These are phyloP conservation scores for Epicampocera succincta DNA, from an alignment of 2,888 invertebrate genomes.

Conservation along the genomic window DNA sequence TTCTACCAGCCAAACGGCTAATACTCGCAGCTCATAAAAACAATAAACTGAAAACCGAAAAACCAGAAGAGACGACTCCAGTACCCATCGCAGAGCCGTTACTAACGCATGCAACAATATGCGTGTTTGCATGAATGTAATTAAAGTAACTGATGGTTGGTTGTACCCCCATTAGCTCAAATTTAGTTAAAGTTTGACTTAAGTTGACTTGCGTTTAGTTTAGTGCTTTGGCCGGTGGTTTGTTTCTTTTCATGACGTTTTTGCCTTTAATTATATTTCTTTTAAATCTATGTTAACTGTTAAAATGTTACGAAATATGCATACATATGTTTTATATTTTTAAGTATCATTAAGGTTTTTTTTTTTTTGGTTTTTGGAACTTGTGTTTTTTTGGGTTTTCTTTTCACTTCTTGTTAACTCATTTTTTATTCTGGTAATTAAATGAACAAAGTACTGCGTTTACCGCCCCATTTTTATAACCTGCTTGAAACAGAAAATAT, in stretches of 20 bases:
- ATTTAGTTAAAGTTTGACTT: conserved; percentile 49
- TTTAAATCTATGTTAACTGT: conserved; percentile 66
- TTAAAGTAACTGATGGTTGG: neutral
- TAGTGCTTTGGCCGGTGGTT: conserved; percentile 43
- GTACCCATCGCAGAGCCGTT: neutral
- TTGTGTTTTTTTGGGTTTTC: conserved; percentile 11
- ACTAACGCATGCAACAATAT: neutral
- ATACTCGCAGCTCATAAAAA: too few species aligned
- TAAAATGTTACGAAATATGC: conserved; percentile 64
- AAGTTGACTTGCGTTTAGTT: conserved; percentile 13
- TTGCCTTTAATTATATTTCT: conserved; percentile 35
- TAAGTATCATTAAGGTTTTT: conserved; percentile 11
- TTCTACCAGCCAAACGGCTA: conserved; percentile 4
- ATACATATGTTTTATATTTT: neutral
- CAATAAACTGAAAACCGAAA: neutral
- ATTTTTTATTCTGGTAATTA: conserved; percentile 21
- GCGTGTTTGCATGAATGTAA: conserved; percentile 2
- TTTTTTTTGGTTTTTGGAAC: conserved; percentile 3
- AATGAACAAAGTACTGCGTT: conserved; percentile 4
- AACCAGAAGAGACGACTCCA: neutral
- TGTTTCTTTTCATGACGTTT: conserved; percentile 46
- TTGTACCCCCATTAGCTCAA: conserved; percentile 48
- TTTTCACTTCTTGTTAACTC: conserved; percentile 18
- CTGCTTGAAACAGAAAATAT: too few species aligned
- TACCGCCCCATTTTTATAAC: conserved; percentile 42